Conservation (phyloP, 1,140 invertebrate species). For the Drosophila neocordata region DNA sequence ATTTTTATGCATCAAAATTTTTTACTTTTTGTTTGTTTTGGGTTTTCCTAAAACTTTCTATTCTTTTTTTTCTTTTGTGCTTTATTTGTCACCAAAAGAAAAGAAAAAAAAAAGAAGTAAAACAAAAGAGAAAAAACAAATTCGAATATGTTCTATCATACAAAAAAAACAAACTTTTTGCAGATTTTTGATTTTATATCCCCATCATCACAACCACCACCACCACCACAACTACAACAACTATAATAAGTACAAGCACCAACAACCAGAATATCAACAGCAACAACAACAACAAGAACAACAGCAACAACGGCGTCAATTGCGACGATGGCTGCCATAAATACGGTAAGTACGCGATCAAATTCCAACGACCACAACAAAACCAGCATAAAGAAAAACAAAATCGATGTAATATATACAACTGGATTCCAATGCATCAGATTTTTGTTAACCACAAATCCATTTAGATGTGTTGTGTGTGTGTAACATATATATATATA, state of each 20-base stretch:
- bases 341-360: slow-evolving; percentile 79
- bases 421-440: background rate
- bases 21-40: slow-evolving; percentile 37
- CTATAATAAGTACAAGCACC: slow-evolving; percentile 60
- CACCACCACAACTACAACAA: slow-evolving; percentile 69
- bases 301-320: slow-evolving; percentile 71
- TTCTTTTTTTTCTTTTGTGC: slow-evolving; percentile 24
- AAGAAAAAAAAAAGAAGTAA: slow-evolving; percentile 26
- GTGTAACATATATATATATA: no score
- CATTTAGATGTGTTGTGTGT: no score
- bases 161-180: slow-evolving; percentile 68
- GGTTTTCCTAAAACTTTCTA: slow-evolving; percentile 25
- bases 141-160: slow-evolving; percentile 76
- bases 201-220: slow-evolving; percentile 80
- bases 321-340: slow-evolving; percentile 81
- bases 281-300: slow-evolving; percentile 52
- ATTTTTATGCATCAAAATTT: slow-evolving; percentile 70
- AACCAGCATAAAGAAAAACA: slow-evolving; percentile 15
- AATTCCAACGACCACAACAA: slow-evolving; percentile 37
- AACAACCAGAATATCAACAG: slow-evolving; percentile 38
- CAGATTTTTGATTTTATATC: slow-evolving; percentile 81
- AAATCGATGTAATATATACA: background rate
- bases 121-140: slow-evolving; percentile 37
- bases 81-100: slow-evolving; percentile 37
- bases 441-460: background rate